phyloP scores from a whole-genome alignment of 2,888 invertebrate genomes.

The Andrena haemorrhoa region DNA sequence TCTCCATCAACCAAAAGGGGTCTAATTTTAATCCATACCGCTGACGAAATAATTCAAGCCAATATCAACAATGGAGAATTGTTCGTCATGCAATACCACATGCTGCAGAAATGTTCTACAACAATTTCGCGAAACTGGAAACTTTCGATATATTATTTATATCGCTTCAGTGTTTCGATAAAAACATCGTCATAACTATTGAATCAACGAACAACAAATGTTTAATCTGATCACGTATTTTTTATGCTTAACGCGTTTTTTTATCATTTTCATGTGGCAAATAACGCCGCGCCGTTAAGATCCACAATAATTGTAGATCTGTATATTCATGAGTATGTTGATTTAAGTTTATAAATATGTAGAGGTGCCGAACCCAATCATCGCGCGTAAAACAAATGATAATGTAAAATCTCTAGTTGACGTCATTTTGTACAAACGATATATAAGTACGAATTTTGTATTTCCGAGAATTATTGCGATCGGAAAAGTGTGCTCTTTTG shows the following conservation, averaged over 20 bases:
- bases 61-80: no score
- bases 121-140: no score
- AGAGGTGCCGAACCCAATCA: neutral
- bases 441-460: neutral
- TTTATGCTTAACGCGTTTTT: no score
- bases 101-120: no score
- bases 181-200: no score
- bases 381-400: neutral
- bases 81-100: no score
- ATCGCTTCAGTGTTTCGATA: no score
- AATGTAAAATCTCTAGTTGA: neutral
- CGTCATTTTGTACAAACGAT: neutral
- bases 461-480: no score
- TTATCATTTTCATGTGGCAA: neutral
- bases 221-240: no score
- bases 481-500: no score
- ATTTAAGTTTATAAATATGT: slow-evolving; percentile 11
- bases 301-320: neutral
- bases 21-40: neutral
- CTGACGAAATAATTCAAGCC: neutral
- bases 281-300: neutral
- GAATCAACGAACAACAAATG: no score
- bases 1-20: neutral
- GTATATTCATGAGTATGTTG: neutral
- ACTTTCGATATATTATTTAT: no score